phyloP scores from a whole-genome alignment of 1,140 invertebrate species.

The Metaphire vulgaris region DNA sequence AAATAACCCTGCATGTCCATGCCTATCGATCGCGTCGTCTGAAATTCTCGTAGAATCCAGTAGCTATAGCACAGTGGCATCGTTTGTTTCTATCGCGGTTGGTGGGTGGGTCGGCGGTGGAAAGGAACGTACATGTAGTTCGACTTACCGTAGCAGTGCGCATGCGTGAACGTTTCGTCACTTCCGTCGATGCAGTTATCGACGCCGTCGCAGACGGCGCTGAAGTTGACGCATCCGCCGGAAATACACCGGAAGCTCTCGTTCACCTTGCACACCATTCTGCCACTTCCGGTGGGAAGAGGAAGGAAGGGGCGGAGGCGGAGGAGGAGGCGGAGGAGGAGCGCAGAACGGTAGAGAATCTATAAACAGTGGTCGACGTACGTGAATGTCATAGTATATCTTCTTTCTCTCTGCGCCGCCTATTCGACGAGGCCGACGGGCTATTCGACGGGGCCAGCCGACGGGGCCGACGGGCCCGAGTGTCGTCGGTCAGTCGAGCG shows the following conservation, averaged over 20 bases:
- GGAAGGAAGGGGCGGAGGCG: neutral
- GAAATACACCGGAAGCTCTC: neutral
- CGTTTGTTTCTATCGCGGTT: too few relatives aligned
- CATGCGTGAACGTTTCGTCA: constrained; percentile 20
- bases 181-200: constrained; percentile 22
- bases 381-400: neutral
- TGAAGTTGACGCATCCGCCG: constrained; percentile 16
- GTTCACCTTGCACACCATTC: neutral
- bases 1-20: too few relatives aligned
- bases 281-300: neutral
- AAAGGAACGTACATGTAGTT: neutral
- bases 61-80: too few relatives aligned
- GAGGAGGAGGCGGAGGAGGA: neutral
- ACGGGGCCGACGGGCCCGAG: neutral
- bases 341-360: neutral
- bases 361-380: neutral
- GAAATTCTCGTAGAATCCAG: too few relatives aligned
- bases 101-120: too few relatives aligned
- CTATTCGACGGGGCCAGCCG: neutral
- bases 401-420: neutral
- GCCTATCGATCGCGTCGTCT: too few relatives aligned
- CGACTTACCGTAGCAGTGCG: constrained; percentile 15
- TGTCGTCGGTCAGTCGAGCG: neutral
- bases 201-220: constrained; percentile 14
- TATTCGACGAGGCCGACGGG: neutral